These are phyloP conservation scores for Loripinus fragilis DNA, from an alignment of 2,888 invertebrate genomes.

Conservation along the genomic window DNA sequence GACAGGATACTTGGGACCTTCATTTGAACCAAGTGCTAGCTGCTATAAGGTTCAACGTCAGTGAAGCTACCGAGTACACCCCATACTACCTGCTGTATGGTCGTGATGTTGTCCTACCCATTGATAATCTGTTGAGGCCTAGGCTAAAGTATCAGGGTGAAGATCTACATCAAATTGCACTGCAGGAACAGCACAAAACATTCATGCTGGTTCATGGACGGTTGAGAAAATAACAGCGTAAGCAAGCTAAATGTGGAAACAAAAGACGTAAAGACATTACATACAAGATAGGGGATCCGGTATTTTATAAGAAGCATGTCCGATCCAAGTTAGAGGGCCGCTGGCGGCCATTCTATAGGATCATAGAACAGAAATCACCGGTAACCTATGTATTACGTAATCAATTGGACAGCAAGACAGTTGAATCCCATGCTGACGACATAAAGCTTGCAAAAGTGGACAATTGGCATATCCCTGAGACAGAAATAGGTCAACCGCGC, in stretches of 20 bases:
- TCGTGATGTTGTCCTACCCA: slow-evolving; percentile 43
- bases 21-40: slow-evolving; percentile 50
- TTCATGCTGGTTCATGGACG: slow-evolving; percentile 31
- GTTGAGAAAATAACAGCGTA: slow-evolving; percentile 30
- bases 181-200: too few relatives aligned
- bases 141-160: slow-evolving; percentile 35
- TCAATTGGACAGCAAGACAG: slow-evolving; percentile 21
- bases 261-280: slow-evolving; percentile 27
- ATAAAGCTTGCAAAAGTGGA: slow-evolving; percentile 28
- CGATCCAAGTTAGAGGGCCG: slow-evolving; percentile 28
- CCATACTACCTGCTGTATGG: slow-evolving; percentile 44
- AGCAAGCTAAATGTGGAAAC: slow-evolving; percentile 38
- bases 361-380: slow-evolving; percentile 29
- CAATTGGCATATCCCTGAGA: slow-evolving; percentile 32
- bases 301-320: slow-evolving; percentile 26
- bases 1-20: slow-evolving; percentile 42
- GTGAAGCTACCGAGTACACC: slow-evolving; percentile 29
- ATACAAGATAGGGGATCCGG: too few relatives aligned
- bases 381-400: slow-evolving; percentile 32
- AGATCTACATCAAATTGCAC: slow-evolving; percentile 35
- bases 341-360: slow-evolving; percentile 41
- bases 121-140: slow-evolving; percentile 43
- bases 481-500: slow-evolving; percentile 5
- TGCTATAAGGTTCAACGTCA: too few relatives aligned
- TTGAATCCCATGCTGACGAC: slow-evolving; percentile 22